Evolutionary conservation across 2,888 invertebrate species (phyloP), one percentile per base, ranked within the genome.

Genomic region (Lepidonotus clava): DNA sequence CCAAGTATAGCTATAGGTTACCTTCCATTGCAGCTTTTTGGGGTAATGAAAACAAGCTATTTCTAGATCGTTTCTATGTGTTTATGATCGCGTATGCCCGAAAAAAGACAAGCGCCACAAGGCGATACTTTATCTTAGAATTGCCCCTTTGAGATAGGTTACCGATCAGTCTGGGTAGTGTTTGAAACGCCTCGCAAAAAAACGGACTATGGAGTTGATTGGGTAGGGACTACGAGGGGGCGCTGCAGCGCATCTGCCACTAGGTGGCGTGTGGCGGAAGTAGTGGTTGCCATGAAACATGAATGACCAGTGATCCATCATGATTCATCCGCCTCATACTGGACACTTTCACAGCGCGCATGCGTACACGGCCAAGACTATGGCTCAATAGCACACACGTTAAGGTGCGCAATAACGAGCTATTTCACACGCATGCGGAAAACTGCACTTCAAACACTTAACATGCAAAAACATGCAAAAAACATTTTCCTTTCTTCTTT

Each of bases 271-370:
- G 61, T 28, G 28, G 61, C 61, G 61, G 61, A 61, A 61, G 61
- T 61, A 11, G 61, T 28, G 61, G 61, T 61, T 28, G 28, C 61
- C 61, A 61, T 61, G 61, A 24, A 61, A 28, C 28, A 61, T 61
- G 61, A 28, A 61, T 61, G 61, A 61, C 61, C 11, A 24, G 61
- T 61, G 61, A 61, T 61, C 61, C 61, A 28, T 61, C 61, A 61
- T 61, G 61, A 24, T 61, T 61, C 28, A 28, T 18, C 46, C 46
- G 18, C 46, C 46, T 46, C 46, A 11, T 18, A 46, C 46, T 46
- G 6, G 46, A 46, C 8, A 46, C 46, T 11, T 46, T 11, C 53
- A 18, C 4, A 1, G 53, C 46, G 8, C 18, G 21, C n/a, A n/a
- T n/a, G n/a, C n/a, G n/a, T n/a, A n/a, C n/a, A n/a, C n/a, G n/a